Percentiles rank a stretch among this genome's conserved stretches.
These are phyloP conservation scores for Osmoderma eremita DNA, from an alignment of 2,888 invertebrate genomes.

Conservation along the genomic window DNA sequence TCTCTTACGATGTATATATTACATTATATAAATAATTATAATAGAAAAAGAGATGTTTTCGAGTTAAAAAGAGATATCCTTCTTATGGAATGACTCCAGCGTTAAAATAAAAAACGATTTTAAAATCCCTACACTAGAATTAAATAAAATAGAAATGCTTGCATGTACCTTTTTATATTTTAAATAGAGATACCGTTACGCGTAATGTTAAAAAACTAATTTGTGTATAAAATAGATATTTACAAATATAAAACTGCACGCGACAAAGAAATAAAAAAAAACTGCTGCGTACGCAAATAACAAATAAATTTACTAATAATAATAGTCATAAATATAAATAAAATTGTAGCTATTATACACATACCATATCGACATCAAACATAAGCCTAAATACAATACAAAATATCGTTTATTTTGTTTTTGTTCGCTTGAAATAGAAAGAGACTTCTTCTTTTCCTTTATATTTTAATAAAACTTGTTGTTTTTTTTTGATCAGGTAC, in stretches of 20 bases:
- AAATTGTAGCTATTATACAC: no score
- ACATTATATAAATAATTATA: conserved; percentile 8
- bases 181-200: not conserved
- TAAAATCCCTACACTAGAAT: no score
- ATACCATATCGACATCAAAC: no score
- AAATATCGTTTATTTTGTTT: no score
- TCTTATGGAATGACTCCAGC: conserved; percentile 29
- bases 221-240: conserved; percentile 14
- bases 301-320: not conserved
- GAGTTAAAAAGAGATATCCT: conserved; percentile 1
- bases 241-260: conserved; percentile 1
- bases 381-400: no score
- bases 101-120: conserved; percentile 5
- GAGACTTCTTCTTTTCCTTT: no score
- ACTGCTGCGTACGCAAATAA: conserved; percentile 12
- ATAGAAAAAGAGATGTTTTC: conserved; percentile 4
- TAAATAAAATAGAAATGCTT: not conserved
- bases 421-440: no score
- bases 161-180: not conserved
- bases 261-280: conserved; percentile 13
- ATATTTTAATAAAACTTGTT: no score
- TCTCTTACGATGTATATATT: no score
- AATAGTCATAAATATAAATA: no score
- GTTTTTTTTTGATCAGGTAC: conserved; percentile 47
- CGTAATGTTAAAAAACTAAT: no score